phyloP scores from a whole-genome alignment of 2,888 invertebrate species.

The Aleiodes alternator region DNA sequence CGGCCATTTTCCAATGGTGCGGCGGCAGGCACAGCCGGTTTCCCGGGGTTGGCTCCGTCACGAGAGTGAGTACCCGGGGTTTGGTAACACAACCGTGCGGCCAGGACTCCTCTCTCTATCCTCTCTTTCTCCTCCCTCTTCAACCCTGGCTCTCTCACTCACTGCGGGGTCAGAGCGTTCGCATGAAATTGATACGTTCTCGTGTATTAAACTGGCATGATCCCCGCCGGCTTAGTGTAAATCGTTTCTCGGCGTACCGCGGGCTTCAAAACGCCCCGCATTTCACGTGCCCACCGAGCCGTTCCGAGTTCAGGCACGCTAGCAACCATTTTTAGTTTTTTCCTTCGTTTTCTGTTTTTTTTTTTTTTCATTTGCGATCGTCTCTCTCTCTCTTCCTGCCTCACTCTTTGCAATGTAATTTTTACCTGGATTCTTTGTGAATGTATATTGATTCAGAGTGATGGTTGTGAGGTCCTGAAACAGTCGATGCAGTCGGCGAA shows the following conservation, averaged over 20 bases:
- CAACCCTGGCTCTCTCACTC: conserved; percentile 48
- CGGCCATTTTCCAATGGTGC: conserved; percentile 67
- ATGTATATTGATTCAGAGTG: too few species aligned
- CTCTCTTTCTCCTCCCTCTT: too few species aligned
- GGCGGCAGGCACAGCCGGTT: conserved; percentile 57
- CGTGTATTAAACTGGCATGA: conserved; percentile 66
- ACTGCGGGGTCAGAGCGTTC: conserved; percentile 63
- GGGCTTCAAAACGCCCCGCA: conserved; percentile 35
- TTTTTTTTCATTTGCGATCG: background rate
- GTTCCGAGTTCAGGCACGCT: background rate
- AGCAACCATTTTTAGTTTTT: conserved; percentile 26
- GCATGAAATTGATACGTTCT: conserved; percentile 71
- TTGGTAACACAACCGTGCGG: conserved; percentile 40
- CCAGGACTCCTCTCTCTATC: conserved; percentile 3
- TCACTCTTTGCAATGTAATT: too few species aligned
- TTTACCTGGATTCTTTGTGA: too few species aligned
- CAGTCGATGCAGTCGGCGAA: too few species aligned
- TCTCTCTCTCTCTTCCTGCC: too few species aligned
- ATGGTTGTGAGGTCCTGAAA: too few species aligned
- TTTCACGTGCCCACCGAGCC: conserved; percentile 17
- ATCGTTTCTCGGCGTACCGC: conserved; percentile 56
- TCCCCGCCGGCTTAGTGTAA: conserved; percentile 62
- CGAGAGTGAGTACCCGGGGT: conserved; percentile 23
- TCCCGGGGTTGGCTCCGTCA: conserved; percentile 54
- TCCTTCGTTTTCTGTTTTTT: conserved; percentile 13